A percentile compares a stretch with the other conserved stretches of the same genome.
phyloP scores from a whole-genome alignment of 2,888 invertebrate genomes.

The Clunio marinus region DNA sequence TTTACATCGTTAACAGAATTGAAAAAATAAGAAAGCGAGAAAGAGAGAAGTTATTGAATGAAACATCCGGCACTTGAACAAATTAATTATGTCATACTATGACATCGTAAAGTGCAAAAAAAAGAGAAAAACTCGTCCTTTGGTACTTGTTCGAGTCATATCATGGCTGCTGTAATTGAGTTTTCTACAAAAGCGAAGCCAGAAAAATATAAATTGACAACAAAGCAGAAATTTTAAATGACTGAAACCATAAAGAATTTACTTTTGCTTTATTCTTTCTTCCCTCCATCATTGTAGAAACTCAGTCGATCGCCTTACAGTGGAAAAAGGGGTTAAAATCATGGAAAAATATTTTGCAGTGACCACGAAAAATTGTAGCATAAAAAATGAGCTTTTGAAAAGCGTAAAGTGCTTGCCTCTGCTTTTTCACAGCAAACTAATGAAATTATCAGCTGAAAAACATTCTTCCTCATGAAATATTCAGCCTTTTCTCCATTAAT shows the following conservation, averaged over 20 bases:
- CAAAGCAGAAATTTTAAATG: slow-evolving; percentile 20
- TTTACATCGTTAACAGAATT: slow-evolving; percentile 4
- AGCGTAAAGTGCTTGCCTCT: not conserved
- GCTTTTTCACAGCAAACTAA: slow-evolving; percentile 1
- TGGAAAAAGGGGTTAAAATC: slow-evolving; percentile 4
- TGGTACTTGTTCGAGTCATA: not conserved
- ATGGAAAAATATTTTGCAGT: slow-evolving; percentile 3
- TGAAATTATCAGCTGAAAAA: slow-evolving; percentile 9
- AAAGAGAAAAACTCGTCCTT: not conserved
- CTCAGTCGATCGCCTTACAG: too few relatives aligned
- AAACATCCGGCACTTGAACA: slow-evolving; percentile 10
- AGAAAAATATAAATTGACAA: not conserved
- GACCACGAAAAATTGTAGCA: slow-evolving; percentile 15
- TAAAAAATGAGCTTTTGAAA: slow-evolving; percentile 31
- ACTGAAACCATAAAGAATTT: slow-evolving; percentile 6
- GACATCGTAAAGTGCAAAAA: not conserved
- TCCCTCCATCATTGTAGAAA: too few relatives aligned
- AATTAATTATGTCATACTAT: slow-evolving; percentile 12
- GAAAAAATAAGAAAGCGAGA: not conserved
- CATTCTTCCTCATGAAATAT: not conserved
- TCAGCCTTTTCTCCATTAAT: slow-evolving; percentile 29
- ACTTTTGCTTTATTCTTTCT: too few relatives aligned
- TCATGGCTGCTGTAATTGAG: too few relatives aligned
- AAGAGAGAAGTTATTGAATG: too few relatives aligned
- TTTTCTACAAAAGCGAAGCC: not conserved